phyloP scores from a whole-genome alignment of 2,797 vertebrate species.

The Mycteria americana region DNA sequence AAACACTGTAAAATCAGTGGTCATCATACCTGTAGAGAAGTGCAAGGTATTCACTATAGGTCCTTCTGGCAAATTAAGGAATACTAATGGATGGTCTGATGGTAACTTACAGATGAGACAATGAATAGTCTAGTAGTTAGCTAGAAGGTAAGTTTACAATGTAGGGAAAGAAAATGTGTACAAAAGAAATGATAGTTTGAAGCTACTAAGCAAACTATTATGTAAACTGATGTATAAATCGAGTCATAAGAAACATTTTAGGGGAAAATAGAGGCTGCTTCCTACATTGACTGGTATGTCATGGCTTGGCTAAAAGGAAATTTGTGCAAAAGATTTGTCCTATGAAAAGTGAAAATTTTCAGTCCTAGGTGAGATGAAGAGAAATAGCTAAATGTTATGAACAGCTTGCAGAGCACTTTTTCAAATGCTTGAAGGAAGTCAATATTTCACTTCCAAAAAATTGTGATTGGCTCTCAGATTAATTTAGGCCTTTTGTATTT shows the following conservation, averaged over 20 bases:
- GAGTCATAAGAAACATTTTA: background rate
- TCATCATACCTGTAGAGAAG: background rate
- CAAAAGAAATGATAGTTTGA: background rate
- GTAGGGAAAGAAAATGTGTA: background rate
- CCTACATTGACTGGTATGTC: rapidly evolving
- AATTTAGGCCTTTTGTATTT: slow-evolving; percentile 27
- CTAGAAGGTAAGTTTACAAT: background rate
- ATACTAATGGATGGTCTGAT: background rate
- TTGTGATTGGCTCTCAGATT: background rate
- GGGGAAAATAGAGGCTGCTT: background rate
- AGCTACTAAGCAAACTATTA: background rate
- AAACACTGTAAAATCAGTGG: background rate
- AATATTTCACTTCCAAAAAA: slow-evolving; percentile 1
- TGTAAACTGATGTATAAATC: background rate
- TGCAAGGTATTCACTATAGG: background rate
- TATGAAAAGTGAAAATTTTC: background rate
- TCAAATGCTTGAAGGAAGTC: background rate
- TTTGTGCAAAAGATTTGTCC: background rate
- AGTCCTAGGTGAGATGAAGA: background rate
- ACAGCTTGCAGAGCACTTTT: background rate
- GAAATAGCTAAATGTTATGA: background rate
- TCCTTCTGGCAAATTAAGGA: background rate
- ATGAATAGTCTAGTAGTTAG: background rate
- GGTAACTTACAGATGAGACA: background rate
- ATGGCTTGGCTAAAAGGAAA: background rate